A percentile compares a stretch with the other conserved stretches of the same genome.
These are phyloP conservation scores for Aradophagus sp. DNA, from an alignment of 1,140 invertebrate species.

Conservation along the genomic window DNA sequence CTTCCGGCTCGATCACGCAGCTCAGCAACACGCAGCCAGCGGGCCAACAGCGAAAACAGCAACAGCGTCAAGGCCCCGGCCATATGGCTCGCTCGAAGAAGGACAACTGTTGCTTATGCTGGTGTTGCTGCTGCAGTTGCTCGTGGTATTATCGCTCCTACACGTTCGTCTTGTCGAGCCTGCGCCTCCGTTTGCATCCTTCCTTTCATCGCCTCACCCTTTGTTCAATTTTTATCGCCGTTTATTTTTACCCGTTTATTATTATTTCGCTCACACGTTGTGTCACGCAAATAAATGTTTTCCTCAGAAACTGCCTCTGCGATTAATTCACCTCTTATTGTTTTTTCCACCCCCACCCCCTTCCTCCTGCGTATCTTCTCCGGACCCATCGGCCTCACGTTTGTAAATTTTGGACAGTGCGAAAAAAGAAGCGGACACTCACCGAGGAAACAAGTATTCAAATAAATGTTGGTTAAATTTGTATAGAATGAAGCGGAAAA, in stretches of 20 bases:
- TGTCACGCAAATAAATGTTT: conserved; percentile 39
- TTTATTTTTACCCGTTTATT: conserved; percentile 38
- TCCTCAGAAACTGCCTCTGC: conserved; percentile 17
- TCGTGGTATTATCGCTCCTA: conserved; percentile 77
- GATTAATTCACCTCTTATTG: conserved; percentile 34
- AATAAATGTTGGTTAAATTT: no score
- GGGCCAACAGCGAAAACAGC: conserved; percentile 62
- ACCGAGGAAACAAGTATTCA: no score
- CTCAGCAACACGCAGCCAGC: conserved; percentile 62
- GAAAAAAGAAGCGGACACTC: no score
- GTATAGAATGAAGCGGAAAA: no score
- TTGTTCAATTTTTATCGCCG: conserved; percentile 19
- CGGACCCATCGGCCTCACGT: no score
- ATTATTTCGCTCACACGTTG: conserved; percentile 29
- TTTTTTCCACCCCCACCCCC: conserved; percentile 1
- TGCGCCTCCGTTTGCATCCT: conserved; percentile 5
- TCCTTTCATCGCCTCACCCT: conserved; percentile 5
- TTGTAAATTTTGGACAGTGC: no score
- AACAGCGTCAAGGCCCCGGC: conserved; percentile 62
- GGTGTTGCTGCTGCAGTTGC: conserved; percentile 84
- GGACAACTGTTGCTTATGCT: conserved; percentile 79
- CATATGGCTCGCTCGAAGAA: conserved; percentile 71
- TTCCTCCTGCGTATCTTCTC: no score
- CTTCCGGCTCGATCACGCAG: conserved; percentile 62
- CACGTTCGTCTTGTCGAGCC: conserved; percentile 23